These are phyloP conservation scores for Syngnathoides biaculeatus DNA, from an alignment of 2,113 vertebrate species.

Conservation along the genomic window DNA sequence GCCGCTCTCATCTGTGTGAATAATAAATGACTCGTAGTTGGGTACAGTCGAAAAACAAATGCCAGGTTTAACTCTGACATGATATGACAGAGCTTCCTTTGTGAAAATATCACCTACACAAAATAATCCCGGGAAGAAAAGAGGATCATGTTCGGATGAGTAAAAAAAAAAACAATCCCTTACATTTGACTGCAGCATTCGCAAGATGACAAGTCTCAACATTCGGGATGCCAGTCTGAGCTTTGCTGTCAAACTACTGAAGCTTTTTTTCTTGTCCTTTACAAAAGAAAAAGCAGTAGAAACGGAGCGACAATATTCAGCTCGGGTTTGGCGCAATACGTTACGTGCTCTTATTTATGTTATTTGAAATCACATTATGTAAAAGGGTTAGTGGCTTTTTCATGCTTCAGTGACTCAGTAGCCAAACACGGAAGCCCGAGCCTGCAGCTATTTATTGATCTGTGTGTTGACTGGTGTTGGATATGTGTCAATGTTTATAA, in stretches of 20 bases:
- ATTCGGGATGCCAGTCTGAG: conserved; percentile 16
- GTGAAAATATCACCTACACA: conserved; percentile 30
- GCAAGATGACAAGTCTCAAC: conserved; percentile 7
- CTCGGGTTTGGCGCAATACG: not conserved
- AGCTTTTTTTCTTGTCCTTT: conserved; percentile 11
- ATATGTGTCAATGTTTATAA: conserved; percentile 44
- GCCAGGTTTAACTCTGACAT: conserved; percentile 54
- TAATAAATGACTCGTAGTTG: conserved; percentile 55
- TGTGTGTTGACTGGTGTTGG: conserved; percentile 51
- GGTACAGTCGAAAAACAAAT: conserved; percentile 42
- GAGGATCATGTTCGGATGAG: conserved; percentile 7
- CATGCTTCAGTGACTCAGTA: conserved; percentile 36
- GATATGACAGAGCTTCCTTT: conserved; percentile 12
- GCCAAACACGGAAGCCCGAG: conserved; percentile 33
- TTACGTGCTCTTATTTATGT: not conserved
- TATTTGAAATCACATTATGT: conserved; percentile 36
- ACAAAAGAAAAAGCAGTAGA: not conserved
- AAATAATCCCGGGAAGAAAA: not conserved
- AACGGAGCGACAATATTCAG: not conserved
- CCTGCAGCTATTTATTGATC: conserved; percentile 53
- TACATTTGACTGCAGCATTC: conserved; percentile 11
- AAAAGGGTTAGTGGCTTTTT: conserved; percentile 29
- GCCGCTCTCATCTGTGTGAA: conserved; percentile 61
- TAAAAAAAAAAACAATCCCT: conserved; percentile 25
- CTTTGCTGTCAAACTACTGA: conserved; percentile 11